phyloP scores from a whole-genome alignment of 1,140 invertebrate genomes.

The Micrasema minimum region DNA sequence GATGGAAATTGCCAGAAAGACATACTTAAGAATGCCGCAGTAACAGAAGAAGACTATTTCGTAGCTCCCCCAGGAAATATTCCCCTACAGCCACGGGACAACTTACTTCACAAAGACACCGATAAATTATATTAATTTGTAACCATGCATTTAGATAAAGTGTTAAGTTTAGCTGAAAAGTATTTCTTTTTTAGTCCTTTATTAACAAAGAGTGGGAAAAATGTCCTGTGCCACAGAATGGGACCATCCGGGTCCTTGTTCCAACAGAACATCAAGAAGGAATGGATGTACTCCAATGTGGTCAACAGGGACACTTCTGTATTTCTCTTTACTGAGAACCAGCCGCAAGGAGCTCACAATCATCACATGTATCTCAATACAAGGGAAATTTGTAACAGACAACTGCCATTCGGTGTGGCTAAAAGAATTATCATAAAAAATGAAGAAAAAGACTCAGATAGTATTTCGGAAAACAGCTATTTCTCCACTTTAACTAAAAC shows the following conservation, averaged over 20 bases:
- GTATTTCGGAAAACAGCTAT: constrained; percentile 43
- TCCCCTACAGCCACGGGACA: constrained; percentile 67
- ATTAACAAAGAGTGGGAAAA: constrained; percentile 58
- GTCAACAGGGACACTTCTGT: constrained; percentile 67
- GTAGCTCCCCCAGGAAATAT: constrained; percentile 86
- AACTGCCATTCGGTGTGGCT: constrained; percentile 65
- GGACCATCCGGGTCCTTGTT: constrained; percentile 68
- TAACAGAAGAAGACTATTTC: constrained; percentile 89
- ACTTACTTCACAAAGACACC: constrained; percentile 61
- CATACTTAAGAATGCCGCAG: constrained; percentile 77
- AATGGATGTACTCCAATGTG: constrained; percentile 69
- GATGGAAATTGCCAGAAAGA: constrained; percentile 74
- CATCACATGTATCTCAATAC: constrained; percentile 58
- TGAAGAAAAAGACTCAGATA: constrained; percentile 55
- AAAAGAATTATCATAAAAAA: constrained; percentile 54
- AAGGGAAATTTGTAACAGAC: constrained; percentile 55
- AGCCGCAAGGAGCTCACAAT: constrained; percentile 52
- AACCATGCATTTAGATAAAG: constrained; percentile 56
- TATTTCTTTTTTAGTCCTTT: constrained; percentile 52
- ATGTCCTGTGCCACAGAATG: constrained; percentile 56
- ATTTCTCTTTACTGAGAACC: constrained; percentile 58
- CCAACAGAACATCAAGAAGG: constrained; percentile 66
- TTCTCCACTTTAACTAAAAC: constrained; percentile 36
- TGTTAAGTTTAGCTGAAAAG: constrained; percentile 60
- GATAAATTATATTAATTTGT: background rate